Conservation (phyloP, 2,888 invertebrate species). For the Aplocera efformata region DNA sequence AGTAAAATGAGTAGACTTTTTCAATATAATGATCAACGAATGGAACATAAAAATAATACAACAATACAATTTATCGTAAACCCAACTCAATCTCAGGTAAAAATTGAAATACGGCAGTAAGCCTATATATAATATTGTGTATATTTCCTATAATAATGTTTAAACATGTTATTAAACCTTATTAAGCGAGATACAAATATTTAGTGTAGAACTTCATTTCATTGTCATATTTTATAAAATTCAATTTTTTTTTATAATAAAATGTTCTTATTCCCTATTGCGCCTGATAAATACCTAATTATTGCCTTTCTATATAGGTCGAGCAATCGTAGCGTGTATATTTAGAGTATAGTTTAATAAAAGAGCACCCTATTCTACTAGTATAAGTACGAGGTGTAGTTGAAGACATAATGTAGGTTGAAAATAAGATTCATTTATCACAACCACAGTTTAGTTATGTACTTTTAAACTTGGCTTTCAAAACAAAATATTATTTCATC, state of each 20-base stretch:
- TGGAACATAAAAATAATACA: too few species aligned
- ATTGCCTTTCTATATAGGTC: conserved; percentile 60
- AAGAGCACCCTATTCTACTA: conserved; percentile 45
- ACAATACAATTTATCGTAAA: too few species aligned
- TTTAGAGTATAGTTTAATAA: conserved; percentile 37
- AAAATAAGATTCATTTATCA: conserved; percentile 39
- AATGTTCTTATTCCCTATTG: conserved; percentile 51
- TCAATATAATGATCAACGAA: too few species aligned
- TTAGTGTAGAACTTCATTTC: conserved; percentile 36
- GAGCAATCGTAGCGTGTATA: conserved; percentile 42
- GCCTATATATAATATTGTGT: conserved; percentile 46
- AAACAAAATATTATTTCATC: conserved; percentile 13
- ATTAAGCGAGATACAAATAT: conserved; percentile 43
- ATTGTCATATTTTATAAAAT: conserved; percentile 54
- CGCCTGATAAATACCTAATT: conserved; percentile 49
- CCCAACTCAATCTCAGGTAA: conserved; percentile 11
- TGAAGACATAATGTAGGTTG: conserved; percentile 32
- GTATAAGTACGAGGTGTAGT: conserved; percentile 32
- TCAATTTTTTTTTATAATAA: conserved; percentile 35
- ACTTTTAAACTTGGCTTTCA: conserved; percentile 20
- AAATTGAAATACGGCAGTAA: conserved; percentile 31
- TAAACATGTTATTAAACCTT: conserved; percentile 42
- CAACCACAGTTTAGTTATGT: conserved; percentile 32
- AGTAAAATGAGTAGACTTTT: too few species aligned
- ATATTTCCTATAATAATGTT: conserved; percentile 32